A percentile compares a stretch with the other conserved stretches of the same genome.
Conservation (phyloP, 2,888 invertebrate species). For the Oligia fasciuncula region DNA sequence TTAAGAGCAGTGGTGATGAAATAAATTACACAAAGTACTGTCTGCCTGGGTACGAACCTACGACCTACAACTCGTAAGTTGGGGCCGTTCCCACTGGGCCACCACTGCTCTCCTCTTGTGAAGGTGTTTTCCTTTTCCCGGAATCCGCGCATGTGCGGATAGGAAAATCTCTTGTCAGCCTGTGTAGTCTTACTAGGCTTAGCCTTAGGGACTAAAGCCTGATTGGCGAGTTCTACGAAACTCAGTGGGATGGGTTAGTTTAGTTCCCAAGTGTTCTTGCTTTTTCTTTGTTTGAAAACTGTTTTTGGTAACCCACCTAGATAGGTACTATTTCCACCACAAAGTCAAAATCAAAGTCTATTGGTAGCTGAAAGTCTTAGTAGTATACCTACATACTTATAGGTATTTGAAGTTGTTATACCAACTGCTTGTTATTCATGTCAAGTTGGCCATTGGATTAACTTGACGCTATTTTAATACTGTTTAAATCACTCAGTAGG, state of each 20-base stretch:
- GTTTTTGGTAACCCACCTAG: too few species aligned
- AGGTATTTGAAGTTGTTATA: background rate
- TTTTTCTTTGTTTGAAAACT: background rate
- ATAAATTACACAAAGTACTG: background rate
- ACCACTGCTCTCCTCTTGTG: background rate
- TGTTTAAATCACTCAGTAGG: slow-evolving; percentile 11
- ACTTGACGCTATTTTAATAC: background rate
- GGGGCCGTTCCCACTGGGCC: background rate
- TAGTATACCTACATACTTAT: background rate
- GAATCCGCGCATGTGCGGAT: background rate
- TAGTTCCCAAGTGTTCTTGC: background rate
- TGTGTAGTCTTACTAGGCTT: background rate
- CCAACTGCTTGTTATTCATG: slow-evolving; percentile 23
- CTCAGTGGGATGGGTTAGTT: background rate
- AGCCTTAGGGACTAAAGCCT: background rate
- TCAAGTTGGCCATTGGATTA: slow-evolving; percentile 14
- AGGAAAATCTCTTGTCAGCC: background rate
- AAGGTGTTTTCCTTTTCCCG: background rate
- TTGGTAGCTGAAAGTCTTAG: background rate
- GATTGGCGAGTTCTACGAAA: background rate
- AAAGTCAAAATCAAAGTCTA: background rate
- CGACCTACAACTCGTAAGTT: background rate
- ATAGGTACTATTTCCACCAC: background rate
- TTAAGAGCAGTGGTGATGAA: background rate
- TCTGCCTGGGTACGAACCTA: background rate